Percentiles rank a stretch among this genome's conserved stretches.
phyloP scores from a whole-genome alignment of 2,888 invertebrate species.

The Ctenicera cuprea region DNA sequence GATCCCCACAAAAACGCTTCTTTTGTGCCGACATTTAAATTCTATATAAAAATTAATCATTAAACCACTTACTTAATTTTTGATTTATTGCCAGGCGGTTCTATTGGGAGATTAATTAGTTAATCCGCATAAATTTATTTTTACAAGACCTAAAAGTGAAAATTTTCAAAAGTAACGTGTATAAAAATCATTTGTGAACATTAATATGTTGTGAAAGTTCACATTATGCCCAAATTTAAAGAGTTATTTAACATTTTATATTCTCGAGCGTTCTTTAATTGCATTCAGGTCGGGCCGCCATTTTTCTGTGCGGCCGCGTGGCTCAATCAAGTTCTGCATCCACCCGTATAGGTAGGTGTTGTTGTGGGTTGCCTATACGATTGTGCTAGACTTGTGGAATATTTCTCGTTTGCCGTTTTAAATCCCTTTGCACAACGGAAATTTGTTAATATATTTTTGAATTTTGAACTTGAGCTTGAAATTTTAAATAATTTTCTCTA shows the following conservation, averaged over 20 bases:
- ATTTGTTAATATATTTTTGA: too few species aligned
- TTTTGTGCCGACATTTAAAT: too few species aligned
- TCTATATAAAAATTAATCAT: neutral
- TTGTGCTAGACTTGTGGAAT: neutral
- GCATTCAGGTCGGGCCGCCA: constrained; percentile 26
- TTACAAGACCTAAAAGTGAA: neutral
- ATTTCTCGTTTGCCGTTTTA: too few species aligned
- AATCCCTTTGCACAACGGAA: too few species aligned
- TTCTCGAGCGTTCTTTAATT: neutral
- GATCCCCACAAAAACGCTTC: too few species aligned
- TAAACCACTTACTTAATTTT: neutral
- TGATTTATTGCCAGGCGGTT: neutral
- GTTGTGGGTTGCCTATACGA: constrained; percentile 17
- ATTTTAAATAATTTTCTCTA: too few species aligned
- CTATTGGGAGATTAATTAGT: neutral
- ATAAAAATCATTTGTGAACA: neutral
- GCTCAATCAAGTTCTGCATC: neutral
- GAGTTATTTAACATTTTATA: neutral
- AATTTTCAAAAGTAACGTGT: neutral
- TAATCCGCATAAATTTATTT: neutral
- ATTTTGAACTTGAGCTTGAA: too few species aligned
- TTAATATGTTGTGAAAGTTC: constrained; percentile 1
- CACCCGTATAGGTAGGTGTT: constrained; percentile 4
- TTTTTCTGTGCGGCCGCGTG: constrained; percentile 19
- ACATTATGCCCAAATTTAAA: neutral